These are phyloP conservation scores for Epiblema foenella DNA, from an alignment of 2,888 invertebrate genomes.

Conservation along the genomic window DNA sequence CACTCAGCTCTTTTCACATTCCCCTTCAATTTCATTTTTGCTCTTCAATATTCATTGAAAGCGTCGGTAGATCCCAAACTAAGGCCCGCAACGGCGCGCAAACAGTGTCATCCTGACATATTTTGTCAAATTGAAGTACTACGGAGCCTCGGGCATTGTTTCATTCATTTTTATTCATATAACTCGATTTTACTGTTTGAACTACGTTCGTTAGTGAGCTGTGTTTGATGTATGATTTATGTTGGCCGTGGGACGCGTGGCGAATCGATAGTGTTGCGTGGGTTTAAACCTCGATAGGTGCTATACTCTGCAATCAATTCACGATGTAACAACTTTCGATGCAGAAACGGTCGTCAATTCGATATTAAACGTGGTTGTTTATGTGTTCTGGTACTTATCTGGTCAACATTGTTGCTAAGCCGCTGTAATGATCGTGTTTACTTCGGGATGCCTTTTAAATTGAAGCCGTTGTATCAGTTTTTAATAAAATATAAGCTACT, in stretches of 20 bases:
- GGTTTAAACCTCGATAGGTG: slow-evolving; percentile 53
- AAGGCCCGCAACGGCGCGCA: slow-evolving; percentile 48
- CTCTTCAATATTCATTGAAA: slow-evolving; percentile 66
- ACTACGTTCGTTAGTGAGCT: slow-evolving; percentile 78
- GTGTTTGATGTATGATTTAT: slow-evolving; percentile 72
- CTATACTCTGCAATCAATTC: slow-evolving; percentile 50
- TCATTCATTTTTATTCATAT: slow-evolving; percentile 70
- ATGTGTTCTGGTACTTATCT: slow-evolving; percentile 22
- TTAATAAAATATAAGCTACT: slow-evolving; percentile 4
- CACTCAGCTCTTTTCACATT: slow-evolving; percentile 47
- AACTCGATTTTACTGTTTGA: slow-evolving; percentile 74
- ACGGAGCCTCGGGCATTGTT: slow-evolving; percentile 68
- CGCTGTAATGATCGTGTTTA: slow-evolving; percentile 21
- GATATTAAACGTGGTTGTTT: slow-evolving; percentile 35
- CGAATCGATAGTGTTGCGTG: slow-evolving; percentile 63
- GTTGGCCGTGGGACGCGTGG: slow-evolving; percentile 61
- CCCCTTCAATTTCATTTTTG: slow-evolving; percentile 59
- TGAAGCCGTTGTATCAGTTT: slow-evolving; percentile 8
- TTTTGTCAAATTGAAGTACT: slow-evolving; percentile 77
- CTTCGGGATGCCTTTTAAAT: slow-evolving; percentile 30
- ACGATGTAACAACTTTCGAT: slow-evolving; percentile 50
- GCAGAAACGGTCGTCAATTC: slow-evolving; percentile 44
- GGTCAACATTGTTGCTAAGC: slow-evolving; percentile 27
- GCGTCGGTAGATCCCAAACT: slow-evolving; percentile 59
- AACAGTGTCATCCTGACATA: slow-evolving; percentile 67